Evolutionary conservation across 1,140 invertebrate genomes (phyloP).

Genomic region (Ceratina japonica): DNA sequence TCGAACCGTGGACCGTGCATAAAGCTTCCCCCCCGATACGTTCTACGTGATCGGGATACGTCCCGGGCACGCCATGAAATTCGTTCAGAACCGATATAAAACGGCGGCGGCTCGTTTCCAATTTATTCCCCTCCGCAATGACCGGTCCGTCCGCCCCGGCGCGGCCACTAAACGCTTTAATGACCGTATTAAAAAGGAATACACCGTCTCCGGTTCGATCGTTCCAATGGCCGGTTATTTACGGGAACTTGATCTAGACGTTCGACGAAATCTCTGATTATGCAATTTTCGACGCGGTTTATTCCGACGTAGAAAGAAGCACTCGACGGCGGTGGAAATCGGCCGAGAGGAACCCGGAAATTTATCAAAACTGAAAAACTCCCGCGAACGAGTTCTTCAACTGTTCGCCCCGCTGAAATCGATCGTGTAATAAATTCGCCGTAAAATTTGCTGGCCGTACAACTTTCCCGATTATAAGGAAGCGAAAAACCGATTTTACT

Average conservation of each 20-base stretch:
- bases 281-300: slow-evolving; percentile 3
- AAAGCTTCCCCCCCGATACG: slow-evolving; percentile 53
- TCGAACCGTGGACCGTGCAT: slow-evolving; percentile 52
- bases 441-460: neutral
- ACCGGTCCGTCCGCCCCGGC: slow-evolving; percentile 6
- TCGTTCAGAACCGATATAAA: slow-evolving; percentile 43
- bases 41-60: slow-evolving; percentile 50
- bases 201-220: neutral
- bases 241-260: neutral
- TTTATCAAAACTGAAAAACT: neutral
- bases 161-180: slow-evolving; percentile 17
- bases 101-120: slow-evolving; percentile 31
- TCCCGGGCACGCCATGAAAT: slow-evolving; percentile 28
- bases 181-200: slow-evolving; percentile 49
- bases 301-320: no score
- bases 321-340: neutral
- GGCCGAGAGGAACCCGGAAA: neutral
- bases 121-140: slow-evolving; percentile 1
- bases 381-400: neutral
- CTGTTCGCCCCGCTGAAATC: neutral
- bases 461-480: neutral
- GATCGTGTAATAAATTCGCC: neutral
- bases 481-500: neutral
- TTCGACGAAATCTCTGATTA: neutral
- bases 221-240: neutral